Evolutionary conservation across 2,888 invertebrate genomes (phyloP), one percentile per base, ranked within the genome.

Genomic region (Nemapogon koenigi): DNA sequence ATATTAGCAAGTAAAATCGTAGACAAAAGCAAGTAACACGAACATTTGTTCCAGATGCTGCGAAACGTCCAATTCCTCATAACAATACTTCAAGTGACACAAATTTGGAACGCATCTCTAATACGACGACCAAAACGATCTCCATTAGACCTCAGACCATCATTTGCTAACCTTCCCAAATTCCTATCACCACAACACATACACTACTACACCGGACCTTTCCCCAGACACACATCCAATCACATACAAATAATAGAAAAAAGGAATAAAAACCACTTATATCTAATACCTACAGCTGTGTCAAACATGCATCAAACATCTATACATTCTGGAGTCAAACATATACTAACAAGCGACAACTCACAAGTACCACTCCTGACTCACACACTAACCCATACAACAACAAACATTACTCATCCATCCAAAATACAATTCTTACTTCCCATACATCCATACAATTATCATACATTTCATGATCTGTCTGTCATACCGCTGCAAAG

Each of bases 401-500:
- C 47, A 3, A 41, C 58, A 0, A 68, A 65, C 35, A 48, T 57
- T 22, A 57, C 62, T 0, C 67, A 64, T 19, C 54, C 57, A 0
- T 44, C 50, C 51, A 1, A 36, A 29, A 51, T 69, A 31, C 64
- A 67, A 3, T 46, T 66, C 2, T 52, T 66, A n/a, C 45, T 55
- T 16, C 57, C 55, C 15, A 33, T 51, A 3, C 59, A 25, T 15
- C 28, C 27, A 13, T 55, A 55, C 16, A 53, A 51, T 15, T 56
- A 60, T 39, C 42, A 66, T 4, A 17, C 18, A 14, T 4, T 37
- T 1, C 70, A 68, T 16, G 73, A 76, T 39, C 42, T 75, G 27
- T 62, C 70, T 0, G 75, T 76, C 1, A 64, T 76, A 46, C 75
- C 75, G 1, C 31, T 76, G 15, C 67, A 65, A 29, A 59, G 59